Base-by-base conservation (phyloP, 2,888 invertebrate species). In the Galerucella pusilla region DNA sequence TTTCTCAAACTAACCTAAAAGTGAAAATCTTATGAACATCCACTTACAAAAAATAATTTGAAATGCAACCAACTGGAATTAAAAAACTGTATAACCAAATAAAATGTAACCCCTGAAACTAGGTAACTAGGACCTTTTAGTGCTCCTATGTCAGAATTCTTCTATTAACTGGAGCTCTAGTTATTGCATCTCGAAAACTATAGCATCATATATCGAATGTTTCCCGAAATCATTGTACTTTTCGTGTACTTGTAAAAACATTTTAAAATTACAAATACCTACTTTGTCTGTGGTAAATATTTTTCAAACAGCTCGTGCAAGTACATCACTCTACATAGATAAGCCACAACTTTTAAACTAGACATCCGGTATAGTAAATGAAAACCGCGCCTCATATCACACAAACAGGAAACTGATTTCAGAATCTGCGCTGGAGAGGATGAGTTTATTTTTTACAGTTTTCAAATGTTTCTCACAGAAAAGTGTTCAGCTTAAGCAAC, bases 371-470 rank as follows among this genome's bases (percentile, higher is more conserved):
- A 71, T 71, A 71, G 49, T 59, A 67, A 61, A 67, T 49, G 64
- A 64, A 71, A 45, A 71, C 77, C 77, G 75, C 77, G 61, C 61
- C 70, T 70, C 52, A 71, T 57, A 75, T 77, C 70, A 57, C 57
- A 67, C 16, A 46, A 68, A 77, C 77, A 77, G 77, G 77, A 77
- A 77, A 74, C 75, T 59, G 69, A 74, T 69, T 74, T 59, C 14
- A 69, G 66, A 75, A 71, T 73, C 74, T 54, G 75, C 64, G 73
- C 57, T 74, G 61, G 28, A 52, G n/a, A 71, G 74, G 77, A 75
- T 68, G 66, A 66, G 69, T 57, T 69, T 16, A 46, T 71, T 64
- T 65, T 70, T 63, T 68, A 20, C 45, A 42, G 54, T 71, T 71
- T 71, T 71, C 71, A 35, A 35, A 35, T 61, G 28, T 61, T 61